phyloP scores from a whole-genome alignment of 2,888 invertebrate genomes.

The Cheilosia vulpina region DNA sequence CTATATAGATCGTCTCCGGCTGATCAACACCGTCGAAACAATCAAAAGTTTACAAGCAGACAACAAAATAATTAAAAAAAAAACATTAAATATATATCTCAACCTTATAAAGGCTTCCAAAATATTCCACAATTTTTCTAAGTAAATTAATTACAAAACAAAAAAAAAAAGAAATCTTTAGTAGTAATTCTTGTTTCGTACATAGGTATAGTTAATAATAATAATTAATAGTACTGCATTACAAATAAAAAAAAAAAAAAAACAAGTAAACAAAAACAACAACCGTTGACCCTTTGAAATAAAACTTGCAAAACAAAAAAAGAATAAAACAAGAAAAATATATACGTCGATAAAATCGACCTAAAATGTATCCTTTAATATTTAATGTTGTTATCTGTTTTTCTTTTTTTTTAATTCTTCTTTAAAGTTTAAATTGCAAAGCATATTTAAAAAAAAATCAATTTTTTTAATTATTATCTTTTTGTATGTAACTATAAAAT shows the following conservation, averaged over 20 bases:
- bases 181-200: conserved; percentile 63
- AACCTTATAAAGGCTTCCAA: conserved; percentile 75
- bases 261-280: conserved; percentile 42
- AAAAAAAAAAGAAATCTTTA: conserved; percentile 52
- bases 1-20: conserved; percentile 21
- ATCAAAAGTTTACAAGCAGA: conserved; percentile 76
- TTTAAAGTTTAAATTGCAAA: conserved; percentile 58
- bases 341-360: conserved; percentile 66
- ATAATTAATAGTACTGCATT: conserved; percentile 74
- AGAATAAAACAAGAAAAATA: conserved; percentile 8
- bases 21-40: conserved; percentile 1
- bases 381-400: conserved; percentile 75
- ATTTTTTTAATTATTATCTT: conserved; percentile 26
- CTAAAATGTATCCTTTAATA: conserved; percentile 57
- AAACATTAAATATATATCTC: conserved; percentile 58
- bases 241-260: conserved; percentile 63
- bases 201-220: conserved; percentile 68
- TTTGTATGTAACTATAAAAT: conserved; percentile 51
- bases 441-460: conserved; percentile 56
- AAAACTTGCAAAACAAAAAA: conserved; percentile 39
- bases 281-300: conserved; percentile 56
- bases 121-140: conserved; percentile 75
- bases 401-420: conserved; percentile 40
- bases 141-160: conserved; percentile 70
- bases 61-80: conserved; percentile 27